Evolutionary conservation across 2,113 vertebrate species (phyloP), one percentile per base, ranked within the genome.

Genomic region (Lipotes vexillifer): DNA sequence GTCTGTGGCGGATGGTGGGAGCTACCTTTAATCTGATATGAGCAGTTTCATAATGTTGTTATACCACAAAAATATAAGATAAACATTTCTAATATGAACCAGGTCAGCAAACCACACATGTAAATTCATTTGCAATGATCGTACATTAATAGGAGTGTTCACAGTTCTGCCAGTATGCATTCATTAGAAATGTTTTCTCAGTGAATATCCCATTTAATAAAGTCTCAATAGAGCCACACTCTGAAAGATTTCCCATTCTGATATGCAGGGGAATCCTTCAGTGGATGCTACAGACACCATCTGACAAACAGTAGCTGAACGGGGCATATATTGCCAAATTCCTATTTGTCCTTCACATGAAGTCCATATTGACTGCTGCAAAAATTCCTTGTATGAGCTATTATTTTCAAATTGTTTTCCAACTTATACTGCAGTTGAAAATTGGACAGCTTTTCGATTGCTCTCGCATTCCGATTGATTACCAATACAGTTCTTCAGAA

Each of bases 391-490:
- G 99, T 99, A 98, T 98, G 99, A 99, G 98, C 99, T 99, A 99
- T 99, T 99, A 99, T 99, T 99, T 99, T 99, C 99, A 99, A 99
- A 99, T 99, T 99, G 99, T 99, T 99, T 99, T 99, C 99, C 99
- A 99, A 99, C 99, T 99, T 99, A 99, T 99, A 98, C 98, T 94
- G 99, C 99, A 99, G 99, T 99, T 99, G 99, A 99, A 99, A 99
- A 99, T 98, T 99, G 99, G 99, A 99, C 99, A 99, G 99, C 99
- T 99, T 99, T 99, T 99, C 99, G 99, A 99, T 99, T 99, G 98
- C 99, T 98, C 97, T 98, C 98, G 97, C 99, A 99, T 99, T 99
- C 99, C 99, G 98, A 99, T 99, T 99, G 99, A 99, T 99, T 99
- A 99, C 99, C 99, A 99, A 99, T 99, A 99, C 98, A 97, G 98